phyloP scores from a whole-genome alignment of 2,888 invertebrate species.

The Hirtodrosophila histrioides region DNA sequence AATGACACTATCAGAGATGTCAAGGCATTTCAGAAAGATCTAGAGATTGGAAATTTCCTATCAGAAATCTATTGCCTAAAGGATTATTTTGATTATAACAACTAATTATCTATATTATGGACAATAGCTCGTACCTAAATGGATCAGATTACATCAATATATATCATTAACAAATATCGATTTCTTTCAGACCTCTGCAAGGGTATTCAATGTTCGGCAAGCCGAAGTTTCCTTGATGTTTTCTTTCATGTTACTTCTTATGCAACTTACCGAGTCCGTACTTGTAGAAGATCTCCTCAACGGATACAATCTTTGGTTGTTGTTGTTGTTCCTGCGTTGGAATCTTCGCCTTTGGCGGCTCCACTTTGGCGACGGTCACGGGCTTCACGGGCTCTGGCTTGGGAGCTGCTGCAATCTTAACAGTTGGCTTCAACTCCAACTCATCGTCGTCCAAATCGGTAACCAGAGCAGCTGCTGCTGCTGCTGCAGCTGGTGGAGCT shows the following conservation, averaged over 20 bases:
- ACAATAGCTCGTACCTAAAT: too few species aligned
- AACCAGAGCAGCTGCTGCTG: conserved; percentile 39
- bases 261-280: conserved; percentile 88
- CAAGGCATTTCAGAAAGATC: too few species aligned
- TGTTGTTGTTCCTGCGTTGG: conserved; percentile 29
- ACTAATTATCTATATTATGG: too few species aligned
- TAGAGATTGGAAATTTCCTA: too few species aligned
- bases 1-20: too few species aligned
- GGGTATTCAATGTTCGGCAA: conserved; percentile 17
- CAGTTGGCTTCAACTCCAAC: conserved; percentile 52
- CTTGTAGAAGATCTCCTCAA: conserved; percentile 88
- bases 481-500: conserved; percentile 3
- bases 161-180: too few species aligned
- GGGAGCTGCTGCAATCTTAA: conserved; percentile 31
- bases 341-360: conserved; percentile 51
- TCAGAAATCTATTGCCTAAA: too few species aligned
- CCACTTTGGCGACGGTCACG: conserved; percentile 41
- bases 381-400: conserved; percentile 56
- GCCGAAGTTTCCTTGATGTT: conserved; percentile 1
- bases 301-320: conserved; percentile 83
- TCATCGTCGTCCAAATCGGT: conserved; percentile 81
- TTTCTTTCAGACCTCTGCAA: conserved; percentile 11
- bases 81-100: too few species aligned
- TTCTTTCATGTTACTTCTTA: not conserved
- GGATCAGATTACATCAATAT: too few species aligned